Conservation (phyloP, 1,140 invertebrate species). For the Listronotus oregonensis region DNA sequence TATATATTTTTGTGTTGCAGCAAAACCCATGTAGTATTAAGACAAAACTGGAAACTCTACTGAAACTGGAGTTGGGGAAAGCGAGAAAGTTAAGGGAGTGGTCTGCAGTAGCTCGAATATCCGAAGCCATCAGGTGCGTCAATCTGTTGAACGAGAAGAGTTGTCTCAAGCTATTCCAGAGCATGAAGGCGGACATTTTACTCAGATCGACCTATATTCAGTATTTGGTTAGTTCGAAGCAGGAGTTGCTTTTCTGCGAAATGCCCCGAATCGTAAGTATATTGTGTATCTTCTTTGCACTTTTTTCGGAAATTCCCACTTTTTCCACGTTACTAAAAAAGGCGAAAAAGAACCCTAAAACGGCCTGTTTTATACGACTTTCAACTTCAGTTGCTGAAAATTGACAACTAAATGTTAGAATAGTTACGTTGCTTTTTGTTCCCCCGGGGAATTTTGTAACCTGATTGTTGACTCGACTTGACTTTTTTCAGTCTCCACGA, state of each 20-base stretch:
- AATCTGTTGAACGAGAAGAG: slow-evolving; percentile 73
- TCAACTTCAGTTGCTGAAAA: too few relatives aligned
- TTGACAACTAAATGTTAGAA: too few relatives aligned
- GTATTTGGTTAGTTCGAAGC: slow-evolving; percentile 82
- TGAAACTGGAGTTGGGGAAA: slow-evolving; percentile 84
- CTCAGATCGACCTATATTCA: slow-evolving; percentile 80
- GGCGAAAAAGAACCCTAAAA: too few relatives aligned
- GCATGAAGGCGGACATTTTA: slow-evolving; percentile 81
- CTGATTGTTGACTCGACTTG: too few relatives aligned
- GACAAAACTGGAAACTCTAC: slow-evolving; percentile 72
- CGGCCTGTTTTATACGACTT: too few relatives aligned
- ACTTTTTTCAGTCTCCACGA: slow-evolving; percentile 62
- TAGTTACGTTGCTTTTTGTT: too few relatives aligned
- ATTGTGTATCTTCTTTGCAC: slow-evolving; percentile 8
- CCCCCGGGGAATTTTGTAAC: too few relatives aligned
- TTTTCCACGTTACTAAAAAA: too few relatives aligned
- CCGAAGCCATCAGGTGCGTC: slow-evolving; percentile 82
- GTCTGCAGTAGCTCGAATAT: slow-evolving; percentile 79
- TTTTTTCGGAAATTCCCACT: slow-evolving; percentile 37
- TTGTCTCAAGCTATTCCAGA: slow-evolving; percentile 76
- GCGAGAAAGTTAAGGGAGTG: slow-evolving; percentile 85
- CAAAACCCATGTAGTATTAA: slow-evolving; percentile 48
- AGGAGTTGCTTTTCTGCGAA: slow-evolving; percentile 79
- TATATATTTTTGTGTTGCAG: slow-evolving; percentile 33
- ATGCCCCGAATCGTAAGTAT: slow-evolving; percentile 72